These are phyloP conservation scores for Bambusicola thoracicus DNA, from an alignment of 2,113 vertebrate species.

Conservation along the genomic window DNA sequence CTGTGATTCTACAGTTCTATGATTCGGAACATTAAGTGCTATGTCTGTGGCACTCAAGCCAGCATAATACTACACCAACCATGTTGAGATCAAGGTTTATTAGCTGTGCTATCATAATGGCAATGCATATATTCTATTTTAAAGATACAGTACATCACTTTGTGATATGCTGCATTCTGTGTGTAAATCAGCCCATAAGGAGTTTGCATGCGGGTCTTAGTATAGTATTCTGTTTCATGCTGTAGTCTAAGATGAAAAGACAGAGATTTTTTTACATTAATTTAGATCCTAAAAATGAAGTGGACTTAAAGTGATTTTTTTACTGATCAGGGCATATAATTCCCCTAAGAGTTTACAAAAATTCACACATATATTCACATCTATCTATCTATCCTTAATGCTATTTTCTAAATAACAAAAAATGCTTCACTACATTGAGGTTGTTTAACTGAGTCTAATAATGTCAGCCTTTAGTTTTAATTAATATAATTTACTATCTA, in stretches of 20 bases:
- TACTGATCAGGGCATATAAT: not conserved
- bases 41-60: not conserved
- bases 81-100: rapidly evolving
- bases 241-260: not conserved
- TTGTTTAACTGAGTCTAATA: not conserved
- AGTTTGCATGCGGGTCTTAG: not conserved
- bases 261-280: not conserved
- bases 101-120: not conserved
- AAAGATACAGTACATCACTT: not conserved
- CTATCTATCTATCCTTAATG: not conserved
- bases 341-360: not conserved
- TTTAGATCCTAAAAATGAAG: not conserved
- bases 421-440: not conserved
- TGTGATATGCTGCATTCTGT: not conserved
- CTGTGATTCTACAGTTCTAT: too few relatives aligned
- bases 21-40: not conserved
- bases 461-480: not conserved
- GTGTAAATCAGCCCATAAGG: not conserved
- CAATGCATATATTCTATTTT: not conserved
- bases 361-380: not conserved
- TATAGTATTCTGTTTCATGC: not conserved
- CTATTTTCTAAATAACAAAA: not conserved
- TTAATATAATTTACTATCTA: not conserved
- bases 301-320: not conserved
- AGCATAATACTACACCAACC: not conserved